Evolutionary conservation across 2,797 vertebrate species (phyloP), one percentile per base, ranked within the genome.

Genomic region (Chiloscyllium punctatum): DNA sequence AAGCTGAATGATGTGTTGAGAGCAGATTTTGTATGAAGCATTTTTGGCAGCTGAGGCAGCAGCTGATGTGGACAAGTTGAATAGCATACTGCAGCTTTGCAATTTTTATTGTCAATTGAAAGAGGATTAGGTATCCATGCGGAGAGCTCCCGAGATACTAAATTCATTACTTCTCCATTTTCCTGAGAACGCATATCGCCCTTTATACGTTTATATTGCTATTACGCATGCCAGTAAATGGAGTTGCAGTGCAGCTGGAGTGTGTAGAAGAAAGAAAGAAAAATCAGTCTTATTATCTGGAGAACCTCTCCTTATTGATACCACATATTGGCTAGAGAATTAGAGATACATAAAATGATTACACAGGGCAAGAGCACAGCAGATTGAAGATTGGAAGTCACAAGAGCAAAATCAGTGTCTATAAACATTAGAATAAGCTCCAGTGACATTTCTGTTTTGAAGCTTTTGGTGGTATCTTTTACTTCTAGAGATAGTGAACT

Each of bases 21-120:
- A 62, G 53, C 53, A 51, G 68, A 25, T 72, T 27, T 71, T 69
- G 23, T 94, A 51, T 15, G 72, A 94, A 71, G 27, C 37, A 72
- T 48, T 8, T 62, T 30, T 72, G 23, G 68, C 92, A 94, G 37
- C 37, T 51, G 37, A 71, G 92, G 25, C 48, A 69, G 42, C 66
- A 72, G 62, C 51, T 72, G 92, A 94, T 48, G 62, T 94, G 92
- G 62, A 21, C 92, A 72, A 72, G 42, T 15, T 9, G 68, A 94
- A 94, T 72, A 72, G 48, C 2, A 42, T 48, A 94, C 33, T 66
- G 92, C 37, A 16, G 68, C 37, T 71, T 94, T 94, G 68, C 68
- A 30, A 94, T 94, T 72, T 94, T 94, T 69, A 48, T 72, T 94
- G 68, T 72, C 92, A 71, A 51, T 94, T 71, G 69, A 94, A 68